Evolutionary conservation across 2,888 invertebrate genomes (phyloP).

Genomic region (Trichogramma dendrolimi): DNA sequence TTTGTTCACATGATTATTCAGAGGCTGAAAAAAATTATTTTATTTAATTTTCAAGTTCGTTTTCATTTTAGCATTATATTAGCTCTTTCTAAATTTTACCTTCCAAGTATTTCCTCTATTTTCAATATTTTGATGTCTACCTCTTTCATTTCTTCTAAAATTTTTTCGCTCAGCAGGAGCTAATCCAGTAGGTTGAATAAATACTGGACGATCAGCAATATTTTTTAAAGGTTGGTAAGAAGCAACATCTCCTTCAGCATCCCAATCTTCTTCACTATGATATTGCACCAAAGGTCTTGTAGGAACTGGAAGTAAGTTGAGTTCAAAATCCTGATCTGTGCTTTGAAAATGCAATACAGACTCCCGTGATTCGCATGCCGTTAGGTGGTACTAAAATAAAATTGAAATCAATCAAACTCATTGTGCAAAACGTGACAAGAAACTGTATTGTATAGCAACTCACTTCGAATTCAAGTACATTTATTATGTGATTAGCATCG

Average conservation of each 20-base stretch:
- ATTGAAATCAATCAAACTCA: not conserved
- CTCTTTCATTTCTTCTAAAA: constrained; percentile 28
- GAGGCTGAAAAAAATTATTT: not conserved
- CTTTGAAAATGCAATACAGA: constrained; percentile 12
- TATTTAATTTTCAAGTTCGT: too few species aligned
- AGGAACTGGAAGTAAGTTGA: not conserved
- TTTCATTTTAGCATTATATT: not conserved
- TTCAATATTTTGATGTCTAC: constrained; percentile 23
- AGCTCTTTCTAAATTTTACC: not conserved
- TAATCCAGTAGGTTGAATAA: constrained; percentile 23
- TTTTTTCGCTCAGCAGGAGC: constrained; percentile 32
- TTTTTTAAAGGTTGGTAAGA: constrained; percentile 32
- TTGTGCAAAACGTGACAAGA: not conserved
- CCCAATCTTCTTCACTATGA: constrained; percentile 28
- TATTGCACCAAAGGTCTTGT: not conserved
- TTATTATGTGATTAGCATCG: constrained; percentile 35
- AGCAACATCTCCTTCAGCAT: constrained; percentile 21
- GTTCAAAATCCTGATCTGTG: not conserved
- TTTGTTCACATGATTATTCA: not conserved
- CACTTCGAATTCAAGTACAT: constrained; percentile 33
- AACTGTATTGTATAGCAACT: constrained; percentile 1
- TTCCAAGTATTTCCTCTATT: not conserved
- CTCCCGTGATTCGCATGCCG: constrained; percentile 15
- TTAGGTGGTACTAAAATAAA: constrained; percentile 18
- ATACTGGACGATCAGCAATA: constrained; percentile 22